A percentile compares a stretch with the other conserved stretches of the same genome.
Conservation (phyloP, 2,888 invertebrate genomes). For the Electrophaes corylata region DNA sequence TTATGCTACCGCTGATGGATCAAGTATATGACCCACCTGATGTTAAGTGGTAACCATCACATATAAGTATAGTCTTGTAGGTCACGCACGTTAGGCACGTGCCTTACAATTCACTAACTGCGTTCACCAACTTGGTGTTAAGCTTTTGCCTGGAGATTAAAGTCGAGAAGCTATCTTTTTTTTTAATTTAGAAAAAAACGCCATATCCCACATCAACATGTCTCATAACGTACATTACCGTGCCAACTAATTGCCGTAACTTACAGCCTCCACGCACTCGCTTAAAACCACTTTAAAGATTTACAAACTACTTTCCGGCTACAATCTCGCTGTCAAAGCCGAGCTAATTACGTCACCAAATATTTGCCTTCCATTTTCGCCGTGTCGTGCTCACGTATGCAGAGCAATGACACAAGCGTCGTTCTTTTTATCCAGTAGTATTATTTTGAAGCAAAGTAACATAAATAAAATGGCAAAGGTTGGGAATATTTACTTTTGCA, state of each 20-base stretch:
- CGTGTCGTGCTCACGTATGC: constrained; percentile 52
- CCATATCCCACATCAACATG: constrained; percentile 1
- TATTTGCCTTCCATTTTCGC: constrained; percentile 58
- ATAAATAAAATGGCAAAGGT: not conserved
- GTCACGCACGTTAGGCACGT: no score
- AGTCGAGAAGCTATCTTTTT: no score
- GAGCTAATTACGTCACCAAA: constrained; percentile 60
- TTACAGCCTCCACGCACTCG: constrained; percentile 18
- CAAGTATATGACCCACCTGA: no score
- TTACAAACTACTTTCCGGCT: constrained; percentile 38
- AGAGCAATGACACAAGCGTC: constrained; percentile 38
- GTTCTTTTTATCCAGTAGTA: constrained; percentile 28
- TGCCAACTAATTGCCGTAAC: constrained; percentile 14
- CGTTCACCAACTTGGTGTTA: no score
- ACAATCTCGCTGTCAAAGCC: constrained; percentile 49
- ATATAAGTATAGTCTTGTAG: no score
- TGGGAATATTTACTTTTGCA: not conserved
- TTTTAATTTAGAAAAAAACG: not conserved
- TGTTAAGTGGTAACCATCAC: no score
- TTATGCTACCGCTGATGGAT: no score
- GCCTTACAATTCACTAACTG: no score
- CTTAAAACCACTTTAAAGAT: constrained; percentile 38
- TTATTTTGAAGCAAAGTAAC: constrained; percentile 11
- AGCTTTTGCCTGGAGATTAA: no score
- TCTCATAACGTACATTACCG: constrained; percentile 5